These are phyloP conservation scores for Matsumurasca onukii DNA, from an alignment of 1,140 invertebrate genomes.

Conservation along the genomic window DNA sequence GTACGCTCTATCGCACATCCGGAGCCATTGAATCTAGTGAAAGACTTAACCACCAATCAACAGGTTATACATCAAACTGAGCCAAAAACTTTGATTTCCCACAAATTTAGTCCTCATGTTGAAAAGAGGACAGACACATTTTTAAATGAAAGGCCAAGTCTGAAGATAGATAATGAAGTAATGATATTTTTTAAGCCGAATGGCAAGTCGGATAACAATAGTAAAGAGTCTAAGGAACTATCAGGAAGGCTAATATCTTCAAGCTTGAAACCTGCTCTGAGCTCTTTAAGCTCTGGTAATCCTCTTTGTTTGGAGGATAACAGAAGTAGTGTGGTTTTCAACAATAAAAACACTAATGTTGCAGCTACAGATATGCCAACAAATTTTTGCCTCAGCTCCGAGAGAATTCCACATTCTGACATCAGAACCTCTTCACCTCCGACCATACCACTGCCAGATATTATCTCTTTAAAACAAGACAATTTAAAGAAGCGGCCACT, in stretches of 20 bases:
- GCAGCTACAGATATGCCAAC: too few relatives aligned
- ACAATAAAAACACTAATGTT: not conserved
- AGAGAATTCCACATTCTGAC: too few relatives aligned
- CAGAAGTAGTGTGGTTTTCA: not conserved
- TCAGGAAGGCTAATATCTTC: too few relatives aligned
- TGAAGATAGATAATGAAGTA: constrained; percentile 9
- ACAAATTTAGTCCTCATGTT: not conserved
- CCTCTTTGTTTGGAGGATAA: not conserved
- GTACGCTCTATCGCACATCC: not conserved
- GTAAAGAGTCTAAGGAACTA: constrained; percentile 7
- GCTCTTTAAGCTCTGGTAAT: not conserved
- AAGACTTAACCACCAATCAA: too few relatives aligned
- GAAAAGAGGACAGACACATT: not conserved
- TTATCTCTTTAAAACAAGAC: too few relatives aligned
- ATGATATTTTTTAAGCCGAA: constrained; percentile 15
- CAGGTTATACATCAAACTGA: too few relatives aligned
- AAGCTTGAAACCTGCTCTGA: not conserved
- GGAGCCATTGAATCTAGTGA: constrained; percentile 2
- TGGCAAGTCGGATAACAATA: constrained; percentile 5
- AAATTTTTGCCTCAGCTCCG: too few relatives aligned
- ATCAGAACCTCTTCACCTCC: too few relatives aligned
- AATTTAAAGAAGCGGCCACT: too few relatives aligned
- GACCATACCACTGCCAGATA: too few relatives aligned
- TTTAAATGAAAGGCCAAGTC: constrained; percentile 16
- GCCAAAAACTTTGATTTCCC: not conserved